Percentiles rank a stretch among this genome's conserved stretches.
These are phyloP conservation scores for Empidonax traillii DNA, from an alignment of 2,113 vertebrate species.

Conservation along the genomic window DNA sequence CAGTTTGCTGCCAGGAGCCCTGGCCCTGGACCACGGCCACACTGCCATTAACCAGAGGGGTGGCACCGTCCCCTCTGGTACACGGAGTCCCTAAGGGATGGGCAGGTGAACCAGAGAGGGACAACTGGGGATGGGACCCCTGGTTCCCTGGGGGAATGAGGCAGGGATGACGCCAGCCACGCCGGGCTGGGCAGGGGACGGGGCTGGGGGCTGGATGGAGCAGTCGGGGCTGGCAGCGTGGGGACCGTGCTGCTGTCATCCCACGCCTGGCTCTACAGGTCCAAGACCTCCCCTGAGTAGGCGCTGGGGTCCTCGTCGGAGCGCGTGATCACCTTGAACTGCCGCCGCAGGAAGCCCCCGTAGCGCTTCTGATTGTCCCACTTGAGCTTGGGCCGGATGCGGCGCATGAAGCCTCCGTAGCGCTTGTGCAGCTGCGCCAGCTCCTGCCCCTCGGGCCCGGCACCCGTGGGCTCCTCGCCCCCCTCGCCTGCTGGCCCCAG, in stretches of 20 bases:
- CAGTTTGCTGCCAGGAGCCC: not conserved
- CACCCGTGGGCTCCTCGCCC: slow-evolving; percentile 11
- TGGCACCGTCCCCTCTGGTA: not conserved
- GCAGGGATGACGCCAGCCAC: not conserved
- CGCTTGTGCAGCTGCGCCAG: slow-evolving; percentile 90
- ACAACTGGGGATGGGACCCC: not conserved
- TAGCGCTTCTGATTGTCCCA: slow-evolving; percentile 97
- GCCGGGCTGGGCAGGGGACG: not conserved
- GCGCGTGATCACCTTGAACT: slow-evolving; percentile 90
- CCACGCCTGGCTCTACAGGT: slow-evolving; percentile 62
- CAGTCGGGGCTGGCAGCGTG: not conserved
- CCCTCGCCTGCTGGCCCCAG: not conserved
- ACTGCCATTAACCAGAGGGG: not conserved
- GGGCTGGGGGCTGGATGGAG: not conserved
- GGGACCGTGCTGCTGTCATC: not conserved
- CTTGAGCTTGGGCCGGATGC: slow-evolving; percentile 92
- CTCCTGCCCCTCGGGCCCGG: slow-evolving; percentile 28
- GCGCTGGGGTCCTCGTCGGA: slow-evolving; percentile 85
- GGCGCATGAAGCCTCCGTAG: slow-evolving; percentile 94
- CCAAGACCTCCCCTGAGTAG: slow-evolving; percentile 75
- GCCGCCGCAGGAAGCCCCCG: slow-evolving; percentile 90
- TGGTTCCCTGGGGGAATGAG: not conserved
- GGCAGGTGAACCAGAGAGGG: not conserved
- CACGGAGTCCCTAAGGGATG: not conserved
- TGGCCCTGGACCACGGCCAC: not conserved